phyloP scores from a whole-genome alignment of 2,113 vertebrate genomes.

The Turdus rufiventris region DNA sequence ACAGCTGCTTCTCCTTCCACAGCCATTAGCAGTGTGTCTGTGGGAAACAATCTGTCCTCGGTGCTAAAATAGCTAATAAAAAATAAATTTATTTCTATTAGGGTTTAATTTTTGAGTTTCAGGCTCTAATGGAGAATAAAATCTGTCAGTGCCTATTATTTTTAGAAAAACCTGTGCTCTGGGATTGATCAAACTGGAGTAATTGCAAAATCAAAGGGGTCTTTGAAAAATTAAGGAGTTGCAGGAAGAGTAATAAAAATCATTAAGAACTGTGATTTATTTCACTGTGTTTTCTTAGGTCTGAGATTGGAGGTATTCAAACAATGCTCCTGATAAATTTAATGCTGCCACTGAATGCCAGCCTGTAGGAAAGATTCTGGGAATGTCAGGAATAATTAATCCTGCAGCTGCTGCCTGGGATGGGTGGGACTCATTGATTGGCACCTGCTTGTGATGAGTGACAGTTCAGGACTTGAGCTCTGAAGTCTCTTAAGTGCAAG shows the following conservation, averaged over 20 bases:
- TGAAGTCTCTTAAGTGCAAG: not conserved
- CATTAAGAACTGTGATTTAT: not conserved
- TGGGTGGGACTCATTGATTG: not conserved
- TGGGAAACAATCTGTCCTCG: not conserved
- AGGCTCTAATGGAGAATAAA: slow-evolving; percentile 55
- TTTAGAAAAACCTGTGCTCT: not conserved
- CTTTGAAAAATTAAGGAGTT: not conserved
- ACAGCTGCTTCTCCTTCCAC: slow-evolving; percentile 44
- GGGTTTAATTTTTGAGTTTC: slow-evolving; percentile 38
- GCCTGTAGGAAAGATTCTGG: not conserved
- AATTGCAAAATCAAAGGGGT: slow-evolving; percentile 25
- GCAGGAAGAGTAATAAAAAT: not conserved
- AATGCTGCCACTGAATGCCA: not conserved
- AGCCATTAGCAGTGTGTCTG: slow-evolving; percentile 15
- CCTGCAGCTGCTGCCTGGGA: not conserved
- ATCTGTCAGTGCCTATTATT: slow-evolving; percentile 15
- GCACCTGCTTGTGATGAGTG: not conserved
- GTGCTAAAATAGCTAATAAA: slow-evolving; percentile 53
- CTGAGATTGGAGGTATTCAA: not conserved
- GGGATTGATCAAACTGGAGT: slow-evolving; percentile 10
- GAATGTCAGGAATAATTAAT: not conserved
- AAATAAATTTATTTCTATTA: slow-evolving; percentile 40
- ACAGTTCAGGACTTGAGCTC: not conserved
- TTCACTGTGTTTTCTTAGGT: not conserved
- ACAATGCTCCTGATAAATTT: not conserved